Evolutionary conservation across 2,797 vertebrate genomes (phyloP), one percentile per base, ranked within the genome.

Genomic region (Gorsachius magnificus): DNA sequence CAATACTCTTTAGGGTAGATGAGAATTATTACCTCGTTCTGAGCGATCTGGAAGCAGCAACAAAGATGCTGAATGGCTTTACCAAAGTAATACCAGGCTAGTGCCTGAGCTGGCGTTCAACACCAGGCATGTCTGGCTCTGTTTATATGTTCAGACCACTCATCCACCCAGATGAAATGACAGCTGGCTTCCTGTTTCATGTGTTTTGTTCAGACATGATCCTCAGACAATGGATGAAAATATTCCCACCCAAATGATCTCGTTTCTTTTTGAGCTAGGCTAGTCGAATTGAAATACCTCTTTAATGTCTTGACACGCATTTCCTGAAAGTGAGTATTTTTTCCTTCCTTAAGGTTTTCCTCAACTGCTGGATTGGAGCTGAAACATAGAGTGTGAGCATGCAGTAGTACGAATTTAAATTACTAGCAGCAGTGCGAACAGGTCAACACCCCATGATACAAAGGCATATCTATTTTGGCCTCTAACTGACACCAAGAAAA

Each of bases 321-420:
- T 77, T 98, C 98, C 83, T 95, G 87, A 88, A 98, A 97, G 71
- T 95, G 91, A 86, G 58, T 92, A 13, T 94, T 79, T 95, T 95
- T 97, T 86, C 86, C 92, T 93, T 89, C 96, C 89, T 94, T 97
- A 66, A 91, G 83, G 81, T 97, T 97, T 60, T 97, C 97, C 79
- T 96, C 96, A 81, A 64, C 11, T 50, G 90, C 35, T 90, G 91
- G 69, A 41, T 26, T 58, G 78, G 96, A 98, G 86, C 96, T 98
- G 94, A 64, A 97, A 96, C 3, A 89, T 3, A 95, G 36, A 71
- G 45, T 10, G 60, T 19, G 18, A 83, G 8, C 48, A 50, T 18
- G 36, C 33, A 80, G 46, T 19, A 74, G 45, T 22, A 46, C 11
- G n/a, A 87, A 46, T 80, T 90, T 53, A 90, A 89, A 87, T 72